These are phyloP conservation scores for Diadophis punctatus DNA, from an alignment of 2,113 vertebrate genomes.

Conservation along the genomic window DNA sequence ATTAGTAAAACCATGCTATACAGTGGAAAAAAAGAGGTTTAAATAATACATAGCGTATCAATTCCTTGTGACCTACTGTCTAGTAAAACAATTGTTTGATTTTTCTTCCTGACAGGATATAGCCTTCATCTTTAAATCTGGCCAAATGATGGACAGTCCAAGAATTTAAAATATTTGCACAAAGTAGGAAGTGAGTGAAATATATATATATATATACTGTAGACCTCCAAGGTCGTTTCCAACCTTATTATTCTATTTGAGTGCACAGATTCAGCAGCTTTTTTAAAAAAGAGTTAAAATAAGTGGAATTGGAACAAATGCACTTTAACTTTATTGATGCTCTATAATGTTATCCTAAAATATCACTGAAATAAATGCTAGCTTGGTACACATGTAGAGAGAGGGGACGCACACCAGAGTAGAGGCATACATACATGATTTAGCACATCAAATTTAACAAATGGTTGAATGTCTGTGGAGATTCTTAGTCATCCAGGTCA, in stretches of 20 bases:
- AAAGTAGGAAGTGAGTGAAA: background rate
- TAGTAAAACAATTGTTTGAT: background rate
- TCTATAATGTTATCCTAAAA: background rate
- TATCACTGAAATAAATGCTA: background rate
- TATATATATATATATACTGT: background rate
- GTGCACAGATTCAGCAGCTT: background rate
- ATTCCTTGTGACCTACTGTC: background rate
- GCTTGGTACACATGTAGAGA: background rate
- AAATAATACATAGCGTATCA: background rate
- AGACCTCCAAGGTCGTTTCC: background rate
- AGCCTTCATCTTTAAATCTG: background rate
- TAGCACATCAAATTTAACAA: background rate
- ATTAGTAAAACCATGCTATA: background rate
- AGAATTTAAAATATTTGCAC: background rate
- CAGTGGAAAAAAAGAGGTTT: background rate
- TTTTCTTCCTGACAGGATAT: background rate
- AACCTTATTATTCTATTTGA: background rate
- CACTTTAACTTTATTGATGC: background rate
- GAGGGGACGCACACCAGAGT: background rate
- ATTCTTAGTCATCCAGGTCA: background rate
- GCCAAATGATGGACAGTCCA: background rate
- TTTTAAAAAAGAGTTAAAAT: background rate
- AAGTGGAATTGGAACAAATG: background rate
- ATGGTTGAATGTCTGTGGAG: background rate
- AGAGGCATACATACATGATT: background rate